phyloP scores from a whole-genome alignment of 2,888 invertebrate species.

The Venustoraphidia nigricollis region DNA sequence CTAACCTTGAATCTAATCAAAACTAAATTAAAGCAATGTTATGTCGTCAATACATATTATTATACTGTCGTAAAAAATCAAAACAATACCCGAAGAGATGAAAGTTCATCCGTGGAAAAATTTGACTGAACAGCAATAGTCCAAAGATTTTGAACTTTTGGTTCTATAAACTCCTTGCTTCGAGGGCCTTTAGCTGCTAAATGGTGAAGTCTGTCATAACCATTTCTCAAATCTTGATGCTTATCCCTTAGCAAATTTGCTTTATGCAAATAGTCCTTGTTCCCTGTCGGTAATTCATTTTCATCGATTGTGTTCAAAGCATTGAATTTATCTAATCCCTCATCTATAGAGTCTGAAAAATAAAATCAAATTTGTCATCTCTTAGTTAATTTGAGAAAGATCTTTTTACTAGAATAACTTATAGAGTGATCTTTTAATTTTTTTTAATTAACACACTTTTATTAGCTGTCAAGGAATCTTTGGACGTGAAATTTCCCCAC shows the following conservation, averaged over 20 bases:
- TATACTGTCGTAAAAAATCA: not conserved
- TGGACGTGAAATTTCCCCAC: no score
- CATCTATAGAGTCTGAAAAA: constrained; percentile 49
- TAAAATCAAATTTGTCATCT: not conserved
- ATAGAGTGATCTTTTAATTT: no score
- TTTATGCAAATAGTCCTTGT: constrained; percentile 47
- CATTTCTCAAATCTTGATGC: constrained; percentile 59
- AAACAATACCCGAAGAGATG: constrained; percentile 54
- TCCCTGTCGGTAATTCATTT: constrained; percentile 31
- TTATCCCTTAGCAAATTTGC: constrained; percentile 58
- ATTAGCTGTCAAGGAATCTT: no score
- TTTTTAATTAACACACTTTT: no score
- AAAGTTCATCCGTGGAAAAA: constrained; percentile 67
- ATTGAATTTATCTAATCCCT: constrained; percentile 58
- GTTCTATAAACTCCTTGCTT: constrained; percentile 77
- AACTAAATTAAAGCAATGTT: not conserved
- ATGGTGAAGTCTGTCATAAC: constrained; percentile 60
- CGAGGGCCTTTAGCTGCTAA: constrained; percentile 62
- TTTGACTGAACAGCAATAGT: constrained; percentile 61
- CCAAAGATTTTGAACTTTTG: constrained; percentile 84
- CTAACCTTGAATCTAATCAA: no score
- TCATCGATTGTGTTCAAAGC: constrained; percentile 42
- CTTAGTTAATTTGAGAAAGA: not conserved
- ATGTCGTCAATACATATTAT: not conserved
- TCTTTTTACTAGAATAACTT: not conserved